A percentile compares a stretch with the other conserved stretches of the same genome.
phyloP scores from a whole-genome alignment of 2,113 vertebrate genomes.

The Notiomystis cincta region DNA sequence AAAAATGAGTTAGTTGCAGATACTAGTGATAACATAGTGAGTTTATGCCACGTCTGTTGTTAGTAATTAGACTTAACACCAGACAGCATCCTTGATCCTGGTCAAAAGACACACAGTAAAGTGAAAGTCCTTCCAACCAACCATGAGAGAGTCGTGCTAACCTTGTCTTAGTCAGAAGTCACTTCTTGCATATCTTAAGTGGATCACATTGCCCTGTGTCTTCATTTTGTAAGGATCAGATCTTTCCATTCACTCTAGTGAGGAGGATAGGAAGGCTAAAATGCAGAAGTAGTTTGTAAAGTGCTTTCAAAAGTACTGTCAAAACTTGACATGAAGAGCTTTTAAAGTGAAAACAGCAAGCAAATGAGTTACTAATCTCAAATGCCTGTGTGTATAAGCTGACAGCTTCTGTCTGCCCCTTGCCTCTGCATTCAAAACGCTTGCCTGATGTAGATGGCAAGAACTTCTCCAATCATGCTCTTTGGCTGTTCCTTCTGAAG shows the following conservation, averaged over 20 bases:
- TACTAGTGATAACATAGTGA: not conserved
- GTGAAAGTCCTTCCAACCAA: not conserved
- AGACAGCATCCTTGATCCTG: not conserved
- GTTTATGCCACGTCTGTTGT: not conserved
- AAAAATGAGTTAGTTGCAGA: not conserved
- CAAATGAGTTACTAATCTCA: constrained; percentile 52
- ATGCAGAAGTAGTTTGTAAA: not conserved
- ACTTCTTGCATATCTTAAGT: not conserved
- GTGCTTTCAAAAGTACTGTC: constrained; percentile 34
- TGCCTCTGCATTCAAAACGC: constrained; percentile 18
- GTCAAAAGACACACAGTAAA: not conserved
- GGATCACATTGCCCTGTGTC: not conserved
- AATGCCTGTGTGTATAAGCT: not conserved
- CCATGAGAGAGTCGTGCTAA: not conserved
- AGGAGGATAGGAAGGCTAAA: not conserved
- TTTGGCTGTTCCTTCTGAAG: constrained; percentile 37
- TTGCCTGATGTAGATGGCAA: constrained; percentile 24
- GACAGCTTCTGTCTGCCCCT: constrained; percentile 50
- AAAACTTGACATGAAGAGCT: constrained; percentile 28
- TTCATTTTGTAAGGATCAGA: not conserved
- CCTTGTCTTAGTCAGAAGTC: not conserved
- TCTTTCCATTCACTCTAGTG: not conserved
- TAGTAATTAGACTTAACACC: not conserved
- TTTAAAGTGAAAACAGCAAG: constrained; percentile 30
- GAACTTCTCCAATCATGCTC: not conserved